These are phyloP conservation scores for Colostygia pectinataria DNA, from an alignment of 2,888 invertebrate species.

Conservation along the genomic window DNA sequence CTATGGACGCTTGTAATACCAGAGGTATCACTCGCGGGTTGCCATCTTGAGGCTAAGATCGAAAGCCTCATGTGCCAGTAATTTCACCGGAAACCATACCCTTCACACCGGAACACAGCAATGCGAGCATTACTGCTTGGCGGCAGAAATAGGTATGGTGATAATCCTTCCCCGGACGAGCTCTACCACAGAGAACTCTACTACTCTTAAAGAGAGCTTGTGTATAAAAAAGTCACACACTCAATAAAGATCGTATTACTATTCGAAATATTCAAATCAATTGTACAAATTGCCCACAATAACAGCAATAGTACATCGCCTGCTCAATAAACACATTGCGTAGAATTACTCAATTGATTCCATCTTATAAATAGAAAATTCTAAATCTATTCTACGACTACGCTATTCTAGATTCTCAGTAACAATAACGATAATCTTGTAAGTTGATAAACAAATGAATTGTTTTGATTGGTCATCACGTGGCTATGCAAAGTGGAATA, in stretches of 20 bases:
- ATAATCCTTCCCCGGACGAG: too few species aligned
- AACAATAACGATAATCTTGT: slow-evolving; percentile 27
- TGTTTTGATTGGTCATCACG: slow-evolving; percentile 26
- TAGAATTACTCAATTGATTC: slow-evolving; percentile 22
- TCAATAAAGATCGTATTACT: slow-evolving; percentile 13
- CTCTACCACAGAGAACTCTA: too few species aligned
- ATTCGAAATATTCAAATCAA: slow-evolving; percentile 28
- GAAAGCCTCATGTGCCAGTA: too few species aligned
- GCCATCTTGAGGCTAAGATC: too few species aligned
- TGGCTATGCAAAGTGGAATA: not conserved
- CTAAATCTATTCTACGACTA: slow-evolving; percentile 17
- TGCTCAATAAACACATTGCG: slow-evolving; percentile 25
- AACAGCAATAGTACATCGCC: slow-evolving; percentile 15
- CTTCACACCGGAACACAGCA: too few species aligned
- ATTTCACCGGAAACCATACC: too few species aligned
- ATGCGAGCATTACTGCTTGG: too few species aligned
- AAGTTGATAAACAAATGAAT: slow-evolving; percentile 18
- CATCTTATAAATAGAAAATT: slow-evolving; percentile 24
- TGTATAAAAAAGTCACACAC: too few species aligned
- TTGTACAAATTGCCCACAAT: slow-evolving; percentile 28
- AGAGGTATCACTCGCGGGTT: too few species aligned
- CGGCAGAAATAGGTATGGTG: too few species aligned
- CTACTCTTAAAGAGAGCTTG: too few species aligned
- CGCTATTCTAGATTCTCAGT: slow-evolving; percentile 18
- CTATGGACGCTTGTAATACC: too few species aligned